Base-by-base conservation (phyloP, 2,888 invertebrate genomes). In the Hedya salicella region DNA sequence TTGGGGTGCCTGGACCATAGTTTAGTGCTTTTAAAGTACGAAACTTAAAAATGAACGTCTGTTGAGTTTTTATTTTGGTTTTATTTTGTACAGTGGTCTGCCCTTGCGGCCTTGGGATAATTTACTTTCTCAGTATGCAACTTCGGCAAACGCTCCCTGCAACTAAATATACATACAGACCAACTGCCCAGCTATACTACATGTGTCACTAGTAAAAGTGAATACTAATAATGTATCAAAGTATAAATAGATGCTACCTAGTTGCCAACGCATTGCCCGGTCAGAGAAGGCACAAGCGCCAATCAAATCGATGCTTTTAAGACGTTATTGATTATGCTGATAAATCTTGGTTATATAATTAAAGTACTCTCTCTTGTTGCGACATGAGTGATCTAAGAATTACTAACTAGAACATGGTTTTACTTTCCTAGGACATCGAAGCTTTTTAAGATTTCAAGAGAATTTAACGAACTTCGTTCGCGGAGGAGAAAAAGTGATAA, bases 161-260 rank as follows among this genome's bases (percentile, higher is more conserved):
- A n/a, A n/a, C n/a, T n/a, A n/a, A n/a, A n/a, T n/a, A n/a, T n/a
- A n/a, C n/a, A n/a, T n/a, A n/a, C n/a, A n/a, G n/a, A n/a, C n/a
- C n/a, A n/a, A n/a, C n/a, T n/a, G n/a, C 25, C 36, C 36, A 11
- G 16, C 8, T 4, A 5, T 16, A 44, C 44, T 1, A 52, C 21
- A 40, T 54, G 42, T 30, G 42, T 17, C 42, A 56, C 30, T 32
- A 46, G 57, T 44, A 57, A 57, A 57, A 57, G 57, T 57, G 32
- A 57, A 32, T 46, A 57, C 44, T 57, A 44, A 44, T 44, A 56
- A 44, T 8, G 44, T 46, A 32, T 57, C 32, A 46, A 13, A 17
- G n/a, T 56, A 57, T 44, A 32, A 8, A n/a, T 57, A 57, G 32
- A 19, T 1, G 3, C 32, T 30, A 4, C 16, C 17, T 3, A 16